Evolutionary conservation across 2,888 invertebrate genomes (phyloP).

Genomic region (Cheiracanthium punctorium): DNA sequence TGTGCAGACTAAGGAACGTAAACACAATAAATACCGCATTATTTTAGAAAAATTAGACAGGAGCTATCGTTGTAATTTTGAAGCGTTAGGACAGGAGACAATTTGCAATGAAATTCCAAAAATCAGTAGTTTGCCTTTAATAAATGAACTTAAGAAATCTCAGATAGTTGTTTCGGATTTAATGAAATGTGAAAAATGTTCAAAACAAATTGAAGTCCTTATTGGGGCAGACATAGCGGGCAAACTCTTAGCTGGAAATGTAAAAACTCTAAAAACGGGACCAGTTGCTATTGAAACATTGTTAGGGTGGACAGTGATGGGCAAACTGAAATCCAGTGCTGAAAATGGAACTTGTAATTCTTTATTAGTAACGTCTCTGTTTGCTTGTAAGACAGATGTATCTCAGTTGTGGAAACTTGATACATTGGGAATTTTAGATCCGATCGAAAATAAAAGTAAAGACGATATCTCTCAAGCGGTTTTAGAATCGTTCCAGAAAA

Average conservation of each 20-base stretch:
- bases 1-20: not conserved
- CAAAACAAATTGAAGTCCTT: not conserved
- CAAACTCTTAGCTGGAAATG: too few relatives aligned
- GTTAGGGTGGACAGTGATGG: not conserved
- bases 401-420: not conserved
- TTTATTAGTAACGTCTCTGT: not conserved
- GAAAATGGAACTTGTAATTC: too few relatives aligned
- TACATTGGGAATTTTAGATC: not conserved
- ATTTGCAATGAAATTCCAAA: too few relatives aligned
- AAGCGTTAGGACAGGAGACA: too few relatives aligned
- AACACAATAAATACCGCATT: too few relatives aligned
- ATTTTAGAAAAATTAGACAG: too few relatives aligned
- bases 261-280: not conserved
- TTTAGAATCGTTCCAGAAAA: not conserved
- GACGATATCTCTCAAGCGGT: not conserved
- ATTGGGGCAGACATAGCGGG: too few relatives aligned
- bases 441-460: not conserved
- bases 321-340: not conserved
- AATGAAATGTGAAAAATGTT: too few relatives aligned
- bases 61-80: too few relatives aligned
- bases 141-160: too few relatives aligned
- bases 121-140: too few relatives aligned
- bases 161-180: too few relatives aligned
- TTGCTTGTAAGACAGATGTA: not conserved
- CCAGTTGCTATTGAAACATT: not conserved